Percentiles rank a stretch among this genome's conserved stretches.
Evolutionary conservation across 1,140 invertebrate species (phyloP).

Genomic region (Melipona quadrifasciata): DNA sequence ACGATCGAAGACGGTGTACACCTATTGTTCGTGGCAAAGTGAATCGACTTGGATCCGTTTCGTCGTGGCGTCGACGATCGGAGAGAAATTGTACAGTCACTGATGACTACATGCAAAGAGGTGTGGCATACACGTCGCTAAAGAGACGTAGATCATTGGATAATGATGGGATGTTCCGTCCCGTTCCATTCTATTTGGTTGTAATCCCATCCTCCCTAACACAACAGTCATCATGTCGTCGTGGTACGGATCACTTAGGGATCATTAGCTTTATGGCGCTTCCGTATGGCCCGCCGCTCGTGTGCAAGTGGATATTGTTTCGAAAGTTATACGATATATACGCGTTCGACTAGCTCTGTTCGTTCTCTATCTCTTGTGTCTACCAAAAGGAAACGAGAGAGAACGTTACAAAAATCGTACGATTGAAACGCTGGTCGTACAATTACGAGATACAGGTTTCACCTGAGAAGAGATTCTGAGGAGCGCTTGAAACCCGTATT

Average conservation of each 20-base stretch:
- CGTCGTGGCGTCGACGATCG: neutral
- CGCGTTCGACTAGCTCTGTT: neutral
- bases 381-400: neutral
- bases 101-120: slow-evolving; percentile 38
- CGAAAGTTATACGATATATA: neutral
- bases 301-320: slow-evolving; percentile 57
- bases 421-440: neutral
- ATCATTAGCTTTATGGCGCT: slow-evolving; percentile 70
- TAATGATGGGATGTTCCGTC: slow-evolving; percentile 74
- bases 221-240: slow-evolving; percentile 70
- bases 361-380: too few relatives aligned
- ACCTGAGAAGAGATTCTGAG: neutral
- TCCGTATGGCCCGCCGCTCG: slow-evolving; percentile 64
- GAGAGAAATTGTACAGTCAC: neutral
- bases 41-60: too few relatives aligned
- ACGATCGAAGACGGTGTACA: too few relatives aligned
- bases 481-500: neutral
- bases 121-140: slow-evolving; percentile 60
- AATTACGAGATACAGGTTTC: neutral
- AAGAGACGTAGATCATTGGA: slow-evolving; percentile 72
- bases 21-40: neutral
- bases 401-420: too few relatives aligned
- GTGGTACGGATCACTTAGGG: slow-evolving; percentile 70
- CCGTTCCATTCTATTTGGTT: slow-evolving; percentile 68
- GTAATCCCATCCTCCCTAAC: slow-evolving; percentile 67